These are phyloP conservation scores for Choristoneura rosaceana DNA, from an alignment of 2,888 invertebrate genomes.

Conservation along the genomic window DNA sequence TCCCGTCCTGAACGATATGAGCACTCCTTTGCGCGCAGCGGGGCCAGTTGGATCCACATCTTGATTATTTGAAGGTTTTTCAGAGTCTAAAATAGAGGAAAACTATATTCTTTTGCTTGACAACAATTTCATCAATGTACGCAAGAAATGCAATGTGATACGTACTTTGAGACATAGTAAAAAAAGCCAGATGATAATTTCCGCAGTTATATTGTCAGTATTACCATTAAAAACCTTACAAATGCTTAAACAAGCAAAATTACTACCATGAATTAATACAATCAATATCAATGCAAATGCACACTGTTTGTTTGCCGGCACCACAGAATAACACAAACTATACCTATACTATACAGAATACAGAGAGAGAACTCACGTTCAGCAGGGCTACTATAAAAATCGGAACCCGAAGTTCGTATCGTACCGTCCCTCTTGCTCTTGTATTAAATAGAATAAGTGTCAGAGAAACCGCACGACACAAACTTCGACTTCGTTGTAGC, in stretches of 20 bases:
- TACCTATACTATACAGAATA: too few relatives aligned
- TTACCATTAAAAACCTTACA: not conserved
- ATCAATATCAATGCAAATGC: not conserved
- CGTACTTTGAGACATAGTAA: constrained; percentile 39
- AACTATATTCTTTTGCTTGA: constrained; percentile 40
- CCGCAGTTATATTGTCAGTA: not conserved
- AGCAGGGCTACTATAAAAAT: not conserved
- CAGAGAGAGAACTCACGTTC: too few relatives aligned
- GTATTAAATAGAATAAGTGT: too few relatives aligned
- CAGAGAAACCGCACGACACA: too few relatives aligned
- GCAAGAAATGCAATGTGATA: constrained; percentile 1
- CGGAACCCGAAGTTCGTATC: not conserved
- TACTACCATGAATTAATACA: not conserved
- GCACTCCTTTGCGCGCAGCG: constrained; percentile 91
- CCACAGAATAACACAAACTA: too few relatives aligned
- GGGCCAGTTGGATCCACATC: constrained; percentile 91
- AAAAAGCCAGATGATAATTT: not conserved
- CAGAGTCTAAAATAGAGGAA: constrained; percentile 67
- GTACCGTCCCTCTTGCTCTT: too few relatives aligned
- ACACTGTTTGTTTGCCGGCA: too few relatives aligned
- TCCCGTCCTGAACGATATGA: constrained; percentile 93
- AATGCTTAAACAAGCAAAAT: not conserved
- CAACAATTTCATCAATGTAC: not conserved
- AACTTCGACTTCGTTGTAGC: too few relatives aligned
- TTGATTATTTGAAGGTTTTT: constrained; percentile 70